Percentiles rank a stretch among this genome's conserved stretches.
Conservation (phyloP, 2,888 invertebrate species). For the Eupithecia pulchellata region DNA sequence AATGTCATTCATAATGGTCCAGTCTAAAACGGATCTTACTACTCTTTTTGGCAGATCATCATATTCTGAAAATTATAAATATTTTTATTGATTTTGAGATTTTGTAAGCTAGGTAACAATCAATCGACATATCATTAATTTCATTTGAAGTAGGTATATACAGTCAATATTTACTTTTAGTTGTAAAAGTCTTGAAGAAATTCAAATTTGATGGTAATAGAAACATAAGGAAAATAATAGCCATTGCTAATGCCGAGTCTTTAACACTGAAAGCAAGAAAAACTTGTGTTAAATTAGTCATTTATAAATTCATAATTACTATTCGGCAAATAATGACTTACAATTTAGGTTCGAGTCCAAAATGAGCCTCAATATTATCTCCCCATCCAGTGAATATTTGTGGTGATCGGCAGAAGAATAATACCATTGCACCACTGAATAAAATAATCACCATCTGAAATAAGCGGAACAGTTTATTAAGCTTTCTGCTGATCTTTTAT, state of each 20-base stretch:
- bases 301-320: not conserved
- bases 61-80: conserved; percentile 48
- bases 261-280: conserved; percentile 56
- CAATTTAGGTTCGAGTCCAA: conserved; percentile 55
- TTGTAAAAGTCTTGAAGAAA: conserved; percentile 59
- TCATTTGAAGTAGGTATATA: not conserved
- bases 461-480: conserved; percentile 3
- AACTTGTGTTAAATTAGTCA: not conserved
- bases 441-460: conserved; percentile 70
- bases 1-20: conserved; percentile 53
- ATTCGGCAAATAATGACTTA: conserved; percentile 41
- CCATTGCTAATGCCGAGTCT: conserved; percentile 65
- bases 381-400: conserved; percentile 74
- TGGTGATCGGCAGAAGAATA: conserved; percentile 70
- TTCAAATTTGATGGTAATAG: conserved; percentile 59
- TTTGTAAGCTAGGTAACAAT: no score
- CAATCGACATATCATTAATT: not conserved
- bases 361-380: conserved; percentile 54
- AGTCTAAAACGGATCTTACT: conserved; percentile 59
- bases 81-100: no score
- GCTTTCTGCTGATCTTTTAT: no score
- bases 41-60: conserved; percentile 56
- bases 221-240: conserved; percentile 62
- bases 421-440: conserved; percentile 56
- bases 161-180: conserved; percentile 48